phyloP scores from a whole-genome alignment of 2,888 invertebrate genomes.

The Nomada fabriciana region DNA sequence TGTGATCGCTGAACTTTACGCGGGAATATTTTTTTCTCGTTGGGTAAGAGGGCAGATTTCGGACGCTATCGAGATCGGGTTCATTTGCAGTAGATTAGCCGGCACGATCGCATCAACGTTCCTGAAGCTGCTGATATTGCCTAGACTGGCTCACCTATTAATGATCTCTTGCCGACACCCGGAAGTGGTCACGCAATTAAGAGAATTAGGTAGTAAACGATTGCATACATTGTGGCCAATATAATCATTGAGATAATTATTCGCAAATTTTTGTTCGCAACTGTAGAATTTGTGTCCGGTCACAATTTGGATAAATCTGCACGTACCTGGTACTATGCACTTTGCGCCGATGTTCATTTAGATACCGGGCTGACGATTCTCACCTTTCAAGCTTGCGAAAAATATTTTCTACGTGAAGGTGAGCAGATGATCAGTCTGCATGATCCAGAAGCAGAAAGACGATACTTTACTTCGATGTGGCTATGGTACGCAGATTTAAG shows the following conservation, averaged over 20 bases:
- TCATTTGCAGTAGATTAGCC: constrained; percentile 81
- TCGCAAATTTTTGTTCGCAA: neutral
- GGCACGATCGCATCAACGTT: constrained; percentile 78
- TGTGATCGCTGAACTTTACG: constrained; percentile 84
- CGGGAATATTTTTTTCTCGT: constrained; percentile 84
- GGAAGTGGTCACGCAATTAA: constrained; percentile 83
- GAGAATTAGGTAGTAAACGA: constrained; percentile 80
- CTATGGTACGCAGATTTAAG: constrained; percentile 84
- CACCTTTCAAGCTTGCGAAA: constrained; percentile 85
- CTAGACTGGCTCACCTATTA: constrained; percentile 81
- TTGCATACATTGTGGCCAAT: neutral
- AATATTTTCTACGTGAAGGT: constrained; percentile 86
- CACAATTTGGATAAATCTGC: constrained; percentile 83
- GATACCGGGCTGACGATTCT: constrained; percentile 87
- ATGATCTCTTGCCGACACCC: constrained; percentile 81
- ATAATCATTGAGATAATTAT: neutral
- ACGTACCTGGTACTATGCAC: constrained; percentile 87
- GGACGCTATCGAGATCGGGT: constrained; percentile 83
- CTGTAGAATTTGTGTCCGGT: constrained; percentile 73
- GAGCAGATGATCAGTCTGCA: constrained; percentile 84
- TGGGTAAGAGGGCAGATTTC: constrained; percentile 81
- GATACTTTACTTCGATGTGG: constrained; percentile 87
- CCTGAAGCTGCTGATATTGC: constrained; percentile 80
- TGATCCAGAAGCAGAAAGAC: constrained; percentile 86
- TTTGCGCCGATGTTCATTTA: constrained; percentile 86